Base-by-base conservation (phyloP, 2,113 vertebrate genomes). In the Chitala chitala region DNA sequence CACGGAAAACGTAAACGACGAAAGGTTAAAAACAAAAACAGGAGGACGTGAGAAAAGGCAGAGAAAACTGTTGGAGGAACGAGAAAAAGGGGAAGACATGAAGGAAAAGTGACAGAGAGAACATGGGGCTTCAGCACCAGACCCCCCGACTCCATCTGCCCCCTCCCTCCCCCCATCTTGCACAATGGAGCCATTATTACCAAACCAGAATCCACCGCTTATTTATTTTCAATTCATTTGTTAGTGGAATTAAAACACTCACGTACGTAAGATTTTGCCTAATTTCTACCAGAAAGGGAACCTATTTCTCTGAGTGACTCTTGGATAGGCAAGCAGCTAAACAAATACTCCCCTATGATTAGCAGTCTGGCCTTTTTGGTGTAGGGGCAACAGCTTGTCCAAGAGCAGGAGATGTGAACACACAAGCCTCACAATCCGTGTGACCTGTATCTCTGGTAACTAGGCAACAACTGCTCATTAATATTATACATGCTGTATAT, bases 181-280 rank as follows among this genome's bases (percentile, higher is more conserved):
- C 73, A 83, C 79, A 81, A 79, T 65, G 76, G 75, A 76, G 69
- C 73, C 75, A 77, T 80, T 81, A 75, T 81, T 73, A 64, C 55
- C 76, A 48, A 38, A 50, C 74, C 74, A 78, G 71, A 81, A 78
- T 58, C 63, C 71, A 74, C 65, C 59, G 77, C 72, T 75, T 56
- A 76, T 79, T 83, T 75, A 78, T 81, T 78, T 81, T 81, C 71
- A 77, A 75, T 78, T 78, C 24, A 75, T 80, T 77, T 78, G 71
- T 80, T 77, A 74, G 76, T 33, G 71, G 73, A 78, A 81, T 81
- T 78, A 77, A 77, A 81, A 72, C 75, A 79, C 76, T 83, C 75
- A 80, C 75, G 70, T 73, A 69, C 54, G 5, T 71, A 66, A 53
- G 59, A 72, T 74, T 79, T 58, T 69, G 64, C 74, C 74, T 81